These are phyloP conservation scores for Wiebesia pumilae DNA, from an alignment of 1,140 invertebrate genomes.

Conservation along the genomic window DNA sequence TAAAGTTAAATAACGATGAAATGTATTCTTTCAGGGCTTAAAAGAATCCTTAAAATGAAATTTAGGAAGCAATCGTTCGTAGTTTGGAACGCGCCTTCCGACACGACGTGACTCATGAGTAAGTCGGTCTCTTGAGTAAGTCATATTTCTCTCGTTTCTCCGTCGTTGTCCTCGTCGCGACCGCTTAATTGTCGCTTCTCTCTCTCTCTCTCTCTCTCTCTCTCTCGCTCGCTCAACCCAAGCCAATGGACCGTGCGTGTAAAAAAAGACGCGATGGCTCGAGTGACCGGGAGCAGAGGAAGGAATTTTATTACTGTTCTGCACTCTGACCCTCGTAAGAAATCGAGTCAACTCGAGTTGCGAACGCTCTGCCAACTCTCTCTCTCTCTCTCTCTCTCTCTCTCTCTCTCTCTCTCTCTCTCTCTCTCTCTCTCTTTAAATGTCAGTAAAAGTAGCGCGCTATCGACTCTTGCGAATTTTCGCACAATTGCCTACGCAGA, in stretches of 20 bases:
- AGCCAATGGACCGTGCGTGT: not conserved
- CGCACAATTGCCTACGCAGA: not conserved
- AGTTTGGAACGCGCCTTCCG: not conserved
- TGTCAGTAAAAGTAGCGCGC: not conserved
- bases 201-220: too few species aligned
- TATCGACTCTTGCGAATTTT: not conserved
- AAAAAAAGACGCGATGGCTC: not conserved
- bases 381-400: not conserved
- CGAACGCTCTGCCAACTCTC: not conserved
- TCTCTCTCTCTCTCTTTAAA: too few species aligned
- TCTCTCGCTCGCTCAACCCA: not conserved
- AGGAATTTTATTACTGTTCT: conserved; percentile 1
- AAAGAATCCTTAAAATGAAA: not conserved
- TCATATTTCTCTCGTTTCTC: not conserved
- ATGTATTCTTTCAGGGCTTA: not conserved
- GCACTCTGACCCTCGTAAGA: not conserved
- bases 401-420: too few species aligned
- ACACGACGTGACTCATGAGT: not conserved
- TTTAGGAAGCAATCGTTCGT: not conserved
- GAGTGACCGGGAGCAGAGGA: not conserved
- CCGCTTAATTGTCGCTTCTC: not conserved
- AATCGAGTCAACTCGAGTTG: not conserved
- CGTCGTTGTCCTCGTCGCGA: not conserved
- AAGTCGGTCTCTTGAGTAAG: not conserved
- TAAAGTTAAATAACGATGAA: too few species aligned